Base-by-base conservation (phyloP, 2,797 vertebrate species). In the Allobates femoralis region DNA sequence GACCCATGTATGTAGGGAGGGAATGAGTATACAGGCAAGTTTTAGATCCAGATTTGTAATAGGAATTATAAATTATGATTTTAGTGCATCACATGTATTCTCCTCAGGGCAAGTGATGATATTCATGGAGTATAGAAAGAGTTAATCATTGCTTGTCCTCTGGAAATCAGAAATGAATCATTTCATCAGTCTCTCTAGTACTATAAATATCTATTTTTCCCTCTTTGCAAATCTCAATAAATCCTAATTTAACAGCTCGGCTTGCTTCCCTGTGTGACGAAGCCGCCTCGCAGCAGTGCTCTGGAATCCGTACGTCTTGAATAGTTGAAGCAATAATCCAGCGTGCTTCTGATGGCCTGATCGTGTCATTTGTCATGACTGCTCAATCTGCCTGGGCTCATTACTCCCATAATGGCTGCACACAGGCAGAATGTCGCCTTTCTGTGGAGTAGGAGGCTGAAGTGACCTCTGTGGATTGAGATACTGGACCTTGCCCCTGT, bases 331-430 rank as follows among this genome's bases (percentile, higher is more conserved):
- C 82, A 85, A 85, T 88, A 88, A 88, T 88, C 83, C 83, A 60
- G 34, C 69, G 46, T 76, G 87, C 67, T 76, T 85, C 32, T 88
- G 87, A 85, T 85, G 83, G 78, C 62, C 87, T 81, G 83, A 85
- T 88, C 83, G 79, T 88, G 83, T 81, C 83, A 85, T 88, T 88
- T 88, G 87, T 81, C 87, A 85, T 77, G 87, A 85, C 87, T 85
- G 87, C 87, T 88, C 83, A 88, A 81, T 88, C 87, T 88, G 83
- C 60, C 83, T 69, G 83, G 83, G 81, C 78, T 88, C 87, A 88
- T 88, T 88, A 81, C 87, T 88, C 34, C 46, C 26, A 73, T 88
- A 88, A 88, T 88, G 78, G 77, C 76, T 41, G 69, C 60, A 30
- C 58, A 71, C 58, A 71, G 77, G 82, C 82, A 69, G 51, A 80